phyloP scores from a whole-genome alignment of 2,113 vertebrate genomes.

The Ctenodactylus gundi region DNA sequence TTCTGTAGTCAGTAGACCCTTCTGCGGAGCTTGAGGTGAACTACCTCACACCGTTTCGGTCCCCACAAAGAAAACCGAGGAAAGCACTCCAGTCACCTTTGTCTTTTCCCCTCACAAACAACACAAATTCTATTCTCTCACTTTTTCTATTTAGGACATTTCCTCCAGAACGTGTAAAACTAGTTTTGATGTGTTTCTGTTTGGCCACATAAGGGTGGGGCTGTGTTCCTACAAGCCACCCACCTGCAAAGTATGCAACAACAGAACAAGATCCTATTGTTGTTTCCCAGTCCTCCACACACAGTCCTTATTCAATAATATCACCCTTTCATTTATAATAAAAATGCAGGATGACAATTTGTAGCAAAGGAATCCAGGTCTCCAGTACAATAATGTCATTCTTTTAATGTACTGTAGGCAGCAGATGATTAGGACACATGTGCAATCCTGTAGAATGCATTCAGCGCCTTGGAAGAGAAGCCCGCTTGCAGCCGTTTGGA shows the following conservation, averaged over 20 bases:
- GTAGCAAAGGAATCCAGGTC: not conserved
- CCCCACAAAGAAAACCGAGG: not conserved
- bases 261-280: not conserved
- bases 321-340: not conserved
- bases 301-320: not conserved
- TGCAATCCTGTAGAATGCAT: not conserved
- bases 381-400: not conserved
- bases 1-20: not conserved
- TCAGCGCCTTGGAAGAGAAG: not conserved
- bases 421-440: not conserved
- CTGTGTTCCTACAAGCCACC: fast-evolving
- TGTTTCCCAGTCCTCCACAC: not conserved
- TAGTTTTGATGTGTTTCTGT: not conserved
- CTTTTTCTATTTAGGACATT: not conserved
- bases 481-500: not conserved
- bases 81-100: not conserved
- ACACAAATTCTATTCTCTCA: not conserved
- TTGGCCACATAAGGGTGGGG: not conserved
- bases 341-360: not conserved
- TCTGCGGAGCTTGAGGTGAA: not conserved
- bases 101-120: not conserved
- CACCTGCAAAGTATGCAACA: not conserved
- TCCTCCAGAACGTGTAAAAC: not conserved
- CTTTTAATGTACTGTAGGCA: not conserved
- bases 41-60: not conserved